Evolutionary conservation across 2,797 vertebrate species (phyloP).

Genomic region (Xerus rutilus): DNA sequence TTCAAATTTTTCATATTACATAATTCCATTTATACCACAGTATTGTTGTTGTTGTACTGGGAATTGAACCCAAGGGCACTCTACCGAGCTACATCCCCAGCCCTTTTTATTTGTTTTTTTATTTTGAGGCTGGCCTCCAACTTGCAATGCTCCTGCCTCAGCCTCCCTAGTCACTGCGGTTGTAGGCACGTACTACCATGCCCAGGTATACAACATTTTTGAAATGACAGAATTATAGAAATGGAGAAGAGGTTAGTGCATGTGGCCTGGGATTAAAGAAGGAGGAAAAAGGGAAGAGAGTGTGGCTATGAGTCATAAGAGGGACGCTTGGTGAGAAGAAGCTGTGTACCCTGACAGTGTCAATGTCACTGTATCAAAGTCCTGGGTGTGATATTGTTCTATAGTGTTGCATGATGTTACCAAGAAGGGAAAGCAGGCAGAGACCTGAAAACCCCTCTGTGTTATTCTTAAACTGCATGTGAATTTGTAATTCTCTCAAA

Average conservation of each 20-base stretch:
- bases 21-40: not conserved
- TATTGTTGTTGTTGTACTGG: too few species aligned
- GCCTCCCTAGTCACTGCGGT: too few species aligned
- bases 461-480: not conserved
- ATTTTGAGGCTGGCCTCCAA: too few species aligned
- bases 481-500: slow-evolving; percentile 20
- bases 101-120: too few species aligned
- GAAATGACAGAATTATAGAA: not conserved
- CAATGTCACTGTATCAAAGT: not conserved
- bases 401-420: not conserved
- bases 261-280: not conserved
- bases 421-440: not conserved
- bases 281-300: not conserved
- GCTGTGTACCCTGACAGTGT: not conserved
- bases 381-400: not conserved
- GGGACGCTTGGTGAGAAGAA: not conserved
- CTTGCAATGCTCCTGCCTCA: too few species aligned
- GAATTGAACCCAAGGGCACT: too few species aligned
- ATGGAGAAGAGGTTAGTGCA: not conserved
- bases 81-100: too few species aligned
- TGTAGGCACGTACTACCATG: too few species aligned
- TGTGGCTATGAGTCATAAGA: not conserved
- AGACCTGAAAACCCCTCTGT: not conserved
- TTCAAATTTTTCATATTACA: not conserved
- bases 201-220: not conserved